Conservation (phyloP, 2,888 invertebrate species). For the Cremastobaeus sp. region DNA sequence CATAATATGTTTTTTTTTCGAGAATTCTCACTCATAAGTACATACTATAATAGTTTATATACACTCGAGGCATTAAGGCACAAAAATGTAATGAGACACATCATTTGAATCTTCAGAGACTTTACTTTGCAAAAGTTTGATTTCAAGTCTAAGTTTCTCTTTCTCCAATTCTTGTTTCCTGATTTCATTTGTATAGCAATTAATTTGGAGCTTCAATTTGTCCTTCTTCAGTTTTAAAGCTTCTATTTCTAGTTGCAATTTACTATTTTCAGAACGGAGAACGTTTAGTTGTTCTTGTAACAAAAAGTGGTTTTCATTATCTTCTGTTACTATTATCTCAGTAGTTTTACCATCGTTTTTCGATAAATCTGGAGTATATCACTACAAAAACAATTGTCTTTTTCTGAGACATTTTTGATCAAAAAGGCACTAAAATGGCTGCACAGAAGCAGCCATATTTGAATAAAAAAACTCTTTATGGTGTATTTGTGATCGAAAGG, state of each 20-base stretch:
- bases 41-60: too few relatives aligned
- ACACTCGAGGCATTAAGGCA: too few relatives aligned
- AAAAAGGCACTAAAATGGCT: too few relatives aligned
- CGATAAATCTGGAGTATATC: constrained; percentile 37
- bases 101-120: constrained; percentile 73
- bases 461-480: too few relatives aligned
- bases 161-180: constrained; percentile 74
- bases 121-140: constrained; percentile 73
- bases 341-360: constrained; percentile 37
- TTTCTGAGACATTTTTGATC: neutral
- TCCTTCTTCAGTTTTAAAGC: constrained; percentile 74
- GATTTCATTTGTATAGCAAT: constrained; percentile 74
- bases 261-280: constrained; percentile 73
- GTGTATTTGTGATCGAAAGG: too few relatives aligned
- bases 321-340: constrained; percentile 69
- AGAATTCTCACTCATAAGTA: too few relatives aligned
- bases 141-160: constrained; percentile 74
- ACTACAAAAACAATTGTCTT: constrained; percentile 54
- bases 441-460: too few relatives aligned
- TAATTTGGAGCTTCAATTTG: constrained; percentile 74
- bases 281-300: constrained; percentile 74
- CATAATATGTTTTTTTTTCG: too few relatives aligned
- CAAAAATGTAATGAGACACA: constrained; percentile 75
- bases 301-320: constrained; percentile 68
- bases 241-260: constrained; percentile 74